phyloP scores from a whole-genome alignment of 2,113 vertebrate species.

The Lanius collurio region DNA sequence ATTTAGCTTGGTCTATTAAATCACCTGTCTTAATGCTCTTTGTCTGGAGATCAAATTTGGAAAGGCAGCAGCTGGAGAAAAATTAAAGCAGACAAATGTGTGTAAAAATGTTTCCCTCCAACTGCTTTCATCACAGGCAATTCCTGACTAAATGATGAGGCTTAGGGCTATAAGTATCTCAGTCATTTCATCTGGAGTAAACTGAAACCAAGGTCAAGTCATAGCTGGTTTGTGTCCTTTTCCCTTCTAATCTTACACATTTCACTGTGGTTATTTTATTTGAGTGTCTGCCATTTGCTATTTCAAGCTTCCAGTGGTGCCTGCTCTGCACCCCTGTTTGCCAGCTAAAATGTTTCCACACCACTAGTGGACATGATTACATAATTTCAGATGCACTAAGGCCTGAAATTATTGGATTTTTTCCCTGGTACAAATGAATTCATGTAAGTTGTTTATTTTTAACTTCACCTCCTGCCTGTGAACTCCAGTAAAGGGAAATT shows the following conservation, averaged over 20 bases:
- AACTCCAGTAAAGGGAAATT: constrained; percentile 5
- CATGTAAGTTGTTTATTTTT: constrained; percentile 37
- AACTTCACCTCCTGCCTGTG: background rate
- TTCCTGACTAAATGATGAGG: constrained; percentile 36
- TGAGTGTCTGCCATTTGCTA: constrained; percentile 38
- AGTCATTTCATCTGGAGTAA: constrained; percentile 32
- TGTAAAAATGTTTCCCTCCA: constrained; percentile 14
- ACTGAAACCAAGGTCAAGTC: constrained; percentile 52
- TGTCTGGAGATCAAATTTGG: constrained; percentile 39
- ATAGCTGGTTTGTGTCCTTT: constrained; percentile 34
- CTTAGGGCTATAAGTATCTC: constrained; percentile 50
- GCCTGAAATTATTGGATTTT: constrained; percentile 15
- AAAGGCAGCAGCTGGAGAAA: constrained; percentile 46
- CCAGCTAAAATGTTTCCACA: constrained; percentile 27
- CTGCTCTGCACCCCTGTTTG: background rate
- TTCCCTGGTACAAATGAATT: background rate
- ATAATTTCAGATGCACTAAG: constrained; percentile 20
- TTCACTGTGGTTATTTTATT: constrained; percentile 41
- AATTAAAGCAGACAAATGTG: constrained; percentile 27
- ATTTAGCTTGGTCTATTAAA: constrained; percentile 11
- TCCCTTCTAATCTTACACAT: constrained; percentile 29
- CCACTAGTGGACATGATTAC: background rate
- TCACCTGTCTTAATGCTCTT: background rate
- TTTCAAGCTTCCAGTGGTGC: background rate
- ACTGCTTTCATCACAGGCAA: constrained; percentile 42